Evolutionary conservation across 2,797 vertebrate species (phyloP).

Genomic region (Chaunax sp.): DNA sequence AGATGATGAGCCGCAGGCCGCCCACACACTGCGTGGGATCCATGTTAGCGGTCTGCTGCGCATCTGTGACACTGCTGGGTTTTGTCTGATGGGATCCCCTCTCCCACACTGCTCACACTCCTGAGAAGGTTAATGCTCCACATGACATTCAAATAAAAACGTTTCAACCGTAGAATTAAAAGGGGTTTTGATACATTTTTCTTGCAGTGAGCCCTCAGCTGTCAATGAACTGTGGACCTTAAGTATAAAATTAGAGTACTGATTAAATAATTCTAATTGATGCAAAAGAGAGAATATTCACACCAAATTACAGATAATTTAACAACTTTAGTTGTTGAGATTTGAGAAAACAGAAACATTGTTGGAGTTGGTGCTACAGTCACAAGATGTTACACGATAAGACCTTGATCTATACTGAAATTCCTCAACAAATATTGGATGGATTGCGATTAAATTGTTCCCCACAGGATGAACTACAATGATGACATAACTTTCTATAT

Average conservation of each 20-base stretch:
- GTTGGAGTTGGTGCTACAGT: not conserved
- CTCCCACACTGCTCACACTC: slow-evolving; percentile 14
- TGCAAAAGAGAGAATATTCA: slow-evolving; percentile 5
- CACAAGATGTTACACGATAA: not conserved
- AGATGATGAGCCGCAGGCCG: slow-evolving; percentile 31
- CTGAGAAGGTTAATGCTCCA: not conserved
- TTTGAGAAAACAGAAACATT: not conserved
- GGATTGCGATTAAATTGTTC: not conserved
- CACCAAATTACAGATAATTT: not conserved
- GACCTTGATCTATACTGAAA: too few species aligned
- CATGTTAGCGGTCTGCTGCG: slow-evolving; percentile 3
- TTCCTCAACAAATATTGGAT: too few species aligned
- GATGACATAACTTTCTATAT: too few species aligned
- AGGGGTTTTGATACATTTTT: not conserved
- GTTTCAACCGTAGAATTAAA: slow-evolving; percentile 22
- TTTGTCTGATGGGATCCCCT: slow-evolving; percentile 49
- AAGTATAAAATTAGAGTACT: not conserved
- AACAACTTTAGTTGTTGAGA: not conserved
- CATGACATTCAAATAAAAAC: slow-evolving; percentile 47
- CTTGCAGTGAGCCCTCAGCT: not conserved
- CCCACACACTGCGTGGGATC: slow-evolving; percentile 56
- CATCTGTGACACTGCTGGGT: slow-evolving; percentile 22
- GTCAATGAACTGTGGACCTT: not conserved
- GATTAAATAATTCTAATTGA: not conserved
- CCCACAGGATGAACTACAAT: not conserved